These are phyloP conservation scores for Irena cyanogastra DNA, from an alignment of 2,113 vertebrate species.

Conservation along the genomic window DNA sequence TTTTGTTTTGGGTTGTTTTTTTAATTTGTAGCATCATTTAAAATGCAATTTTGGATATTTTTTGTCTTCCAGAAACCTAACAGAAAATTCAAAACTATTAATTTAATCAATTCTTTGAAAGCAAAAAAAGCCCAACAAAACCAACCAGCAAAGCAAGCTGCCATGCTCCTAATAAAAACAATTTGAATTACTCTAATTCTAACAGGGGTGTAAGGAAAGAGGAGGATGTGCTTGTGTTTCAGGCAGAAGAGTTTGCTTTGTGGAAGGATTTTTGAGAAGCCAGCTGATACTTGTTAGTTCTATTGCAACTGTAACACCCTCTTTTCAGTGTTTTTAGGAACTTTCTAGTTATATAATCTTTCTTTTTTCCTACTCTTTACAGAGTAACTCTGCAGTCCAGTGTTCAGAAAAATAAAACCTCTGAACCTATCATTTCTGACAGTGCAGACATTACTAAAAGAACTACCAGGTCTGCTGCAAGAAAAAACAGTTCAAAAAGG, in stretches of 20 bases:
- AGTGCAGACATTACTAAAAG: slow-evolving; percentile 85
- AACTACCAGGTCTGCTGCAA: slow-evolving; percentile 83
- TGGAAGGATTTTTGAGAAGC: neutral
- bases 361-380: slow-evolving; percentile 74
- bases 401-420: slow-evolving; percentile 82
- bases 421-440: slow-evolving; percentile 81
- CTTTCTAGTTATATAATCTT: slow-evolving; percentile 62
- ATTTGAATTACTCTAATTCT: neutral
- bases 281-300: neutral
- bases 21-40: too few relatives aligned
- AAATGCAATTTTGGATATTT: too few relatives aligned
- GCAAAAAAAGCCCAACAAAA: neutral
- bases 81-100: too few relatives aligned
- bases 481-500: slow-evolving; percentile 79
- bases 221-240: neutral
- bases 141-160: neutral
- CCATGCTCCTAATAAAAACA: neutral
- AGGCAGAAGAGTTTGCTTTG: neutral
- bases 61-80: too few relatives aligned
- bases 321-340: neutral
- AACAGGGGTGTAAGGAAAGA: neutral
- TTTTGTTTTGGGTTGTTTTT: too few relatives aligned
- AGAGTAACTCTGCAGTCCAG: slow-evolving; percentile 87
- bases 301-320: neutral
- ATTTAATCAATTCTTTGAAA: too few relatives aligned